Base-by-base conservation (phyloP, 2,888 invertebrate genomes). In the Tenodera sinensis region DNA sequence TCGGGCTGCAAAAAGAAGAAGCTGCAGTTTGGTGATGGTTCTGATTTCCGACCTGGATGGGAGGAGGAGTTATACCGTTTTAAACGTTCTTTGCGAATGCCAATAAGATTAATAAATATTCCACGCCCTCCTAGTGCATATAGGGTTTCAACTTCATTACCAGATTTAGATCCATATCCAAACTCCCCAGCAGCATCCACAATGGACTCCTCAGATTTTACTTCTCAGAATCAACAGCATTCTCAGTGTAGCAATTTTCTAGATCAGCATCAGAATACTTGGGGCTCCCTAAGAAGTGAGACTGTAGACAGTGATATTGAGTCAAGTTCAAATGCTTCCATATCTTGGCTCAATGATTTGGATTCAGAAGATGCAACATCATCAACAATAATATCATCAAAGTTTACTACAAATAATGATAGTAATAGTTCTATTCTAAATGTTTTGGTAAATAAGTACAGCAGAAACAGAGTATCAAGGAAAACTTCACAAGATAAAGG, bases 21-120 rank as follows among this genome's bases (percentile, higher is more conserved):
- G 54, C 88, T 85, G 14, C 28, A 87, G 71, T 96, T 96, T 92
- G 96, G 96, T 6, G 96, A 96, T 92, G 96, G 96, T 71, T 96
- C 96, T 83, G 96, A 96, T 92, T 96, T 97, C 92, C 95, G 95
- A 91, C 97, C 97, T 0, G 97, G 97, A 0, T 97, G 97, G 97
- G 97, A 97, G 93, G 96, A 97, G 92, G 97, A 97, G 92, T 95
- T 97, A 28, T 97, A 96, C 92, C 96, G 95, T 91, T 98, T 96
- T 92, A 98, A 98, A 92, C 95, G 97, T 91, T 97, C 97, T 0
- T 93, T 97, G 28, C 95, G 97, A 91, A 97, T 98, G 95, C 97
- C 98, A 2, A 95, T 96, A 81, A 95, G 96, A 91, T 94, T 98
- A 88, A 98, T 98, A 91, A 97, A 96, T 83, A 96, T 97, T 89